Evolutionary conservation across 1,140 invertebrate genomes (phyloP), one percentile per base, ranked within the genome.

Genomic region (Saxidomus purpurata): DNA sequence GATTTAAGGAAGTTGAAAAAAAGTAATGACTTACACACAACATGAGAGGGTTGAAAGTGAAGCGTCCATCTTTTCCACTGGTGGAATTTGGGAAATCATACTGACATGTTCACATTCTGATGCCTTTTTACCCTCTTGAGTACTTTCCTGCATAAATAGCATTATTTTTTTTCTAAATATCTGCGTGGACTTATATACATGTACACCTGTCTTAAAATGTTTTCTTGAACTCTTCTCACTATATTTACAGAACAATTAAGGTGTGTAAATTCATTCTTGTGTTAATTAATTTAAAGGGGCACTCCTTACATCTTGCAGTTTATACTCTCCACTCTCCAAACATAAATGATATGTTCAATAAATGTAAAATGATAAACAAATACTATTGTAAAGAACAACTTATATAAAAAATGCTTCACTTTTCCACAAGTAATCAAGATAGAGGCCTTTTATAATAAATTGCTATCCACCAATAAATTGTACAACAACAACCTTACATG

Each of bases 71-170:
- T 97, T 97, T 89, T 97, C 97, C 87, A 97, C 96, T 0, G 96
- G 96, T 13, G 97, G 97, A 81, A 95, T 94, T 81, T 96, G 95
- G 17, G 96, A 96, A 91, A 95, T 95, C 11, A 97, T 96, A 71
- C 97, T 97, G 3, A 99, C 93, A 93, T 99, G 98, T 17, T 95
- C 97, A 0, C 98, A 97, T 90, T 97, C 97, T 0, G 96, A 95
- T 17, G 96, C 94, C 92, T 97, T 96, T 4, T 97, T 96, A 22
- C 97, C 97, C n/a, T n/a, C n/a, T 87, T 97, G 97, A 93, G 98
- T 97, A 63, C 99, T 98, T 95, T 99, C 98, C 94, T 95, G 85
- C 1, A 36, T 22, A 84, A 13, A 69, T 25, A 82, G 17, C 13
- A 82, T 63, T 52, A n/a, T n/a, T 13, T 2, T 59, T 61, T 15